Conservation (phyloP, 2,113 vertebrate genomes). For the Xiphophorus couchianus region DNA sequence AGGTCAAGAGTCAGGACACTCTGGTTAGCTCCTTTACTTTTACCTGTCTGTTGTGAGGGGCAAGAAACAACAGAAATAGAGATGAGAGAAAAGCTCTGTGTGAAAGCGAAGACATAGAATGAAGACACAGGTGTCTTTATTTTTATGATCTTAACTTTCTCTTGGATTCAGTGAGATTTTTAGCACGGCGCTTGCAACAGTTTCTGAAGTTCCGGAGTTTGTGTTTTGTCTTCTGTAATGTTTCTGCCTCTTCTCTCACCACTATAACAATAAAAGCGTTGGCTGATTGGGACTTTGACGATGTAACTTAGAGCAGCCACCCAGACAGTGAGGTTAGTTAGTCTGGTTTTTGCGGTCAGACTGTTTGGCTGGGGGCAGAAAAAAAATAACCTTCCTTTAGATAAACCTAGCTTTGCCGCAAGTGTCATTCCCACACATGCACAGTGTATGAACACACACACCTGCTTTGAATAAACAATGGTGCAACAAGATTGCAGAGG, state of each 20-base stretch:
- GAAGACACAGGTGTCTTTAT: conserved; percentile 31
- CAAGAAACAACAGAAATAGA: conserved; percentile 42
- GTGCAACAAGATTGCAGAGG: conserved; percentile 4
- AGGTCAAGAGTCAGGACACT: conserved; percentile 46
- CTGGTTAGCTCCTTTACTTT: conserved; percentile 22
- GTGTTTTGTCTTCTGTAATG: not conserved
- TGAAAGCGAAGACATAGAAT: conserved; percentile 50
- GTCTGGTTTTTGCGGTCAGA: conserved; percentile 73
- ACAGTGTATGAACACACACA: conserved; percentile 29
- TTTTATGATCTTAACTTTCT: not conserved
- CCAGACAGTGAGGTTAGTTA: conserved; percentile 75
- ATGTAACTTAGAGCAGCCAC: conserved; percentile 62
- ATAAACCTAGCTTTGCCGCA: conserved; percentile 52
- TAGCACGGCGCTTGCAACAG: not conserved
- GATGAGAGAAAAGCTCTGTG: conserved; percentile 24
- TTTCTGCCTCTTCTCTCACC: conserved; percentile 17
- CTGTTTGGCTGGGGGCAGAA: conserved; percentile 65
- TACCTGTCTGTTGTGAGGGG: conserved; percentile 64
- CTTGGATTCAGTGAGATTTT: conserved; percentile 4
- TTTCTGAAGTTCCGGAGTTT: not conserved
- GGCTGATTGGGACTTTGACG: conserved; percentile 72
- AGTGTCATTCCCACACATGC: conserved; percentile 52
- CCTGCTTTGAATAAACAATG: conserved; percentile 48
- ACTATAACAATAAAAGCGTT: conserved; percentile 65
- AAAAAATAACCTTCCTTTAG: conserved; percentile 53